A percentile compares a stretch with the other conserved stretches of the same genome.
Conservation (phyloP, 2,888 invertebrate genomes). For the Cynaeus angustus region DNA sequence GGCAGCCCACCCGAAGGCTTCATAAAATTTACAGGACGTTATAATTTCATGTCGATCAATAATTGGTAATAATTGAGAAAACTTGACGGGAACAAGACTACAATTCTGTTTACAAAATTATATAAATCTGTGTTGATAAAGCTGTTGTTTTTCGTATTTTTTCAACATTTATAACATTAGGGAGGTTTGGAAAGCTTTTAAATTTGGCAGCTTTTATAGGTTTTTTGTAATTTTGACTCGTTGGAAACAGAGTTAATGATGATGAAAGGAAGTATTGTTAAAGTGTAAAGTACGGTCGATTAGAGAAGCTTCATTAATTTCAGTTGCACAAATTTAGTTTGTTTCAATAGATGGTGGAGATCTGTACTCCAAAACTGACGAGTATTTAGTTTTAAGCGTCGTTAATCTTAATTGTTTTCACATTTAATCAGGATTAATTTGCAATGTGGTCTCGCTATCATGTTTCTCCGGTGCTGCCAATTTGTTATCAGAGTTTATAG, state of each 20-base stretch:
- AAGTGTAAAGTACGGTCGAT: constrained; percentile 15
- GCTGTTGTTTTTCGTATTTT: too few species aligned
- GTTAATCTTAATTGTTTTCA: constrained; percentile 56
- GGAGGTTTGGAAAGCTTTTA: too few species aligned
- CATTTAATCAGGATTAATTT: constrained; percentile 54
- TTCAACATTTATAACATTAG: too few species aligned
- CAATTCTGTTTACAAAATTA: too few species aligned
- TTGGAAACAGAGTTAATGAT: constrained; percentile 3
- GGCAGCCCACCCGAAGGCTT: constrained; percentile 7
- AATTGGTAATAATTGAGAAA: too few species aligned
- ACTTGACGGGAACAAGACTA: too few species aligned
- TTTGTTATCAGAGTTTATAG: constrained; percentile 52
- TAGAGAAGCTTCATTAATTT: constrained; percentile 21
- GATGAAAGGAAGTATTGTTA: constrained; percentile 19
- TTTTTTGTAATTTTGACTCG: too few species aligned
- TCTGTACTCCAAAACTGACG: constrained; percentile 27
- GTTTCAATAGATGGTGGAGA: constrained; percentile 30
- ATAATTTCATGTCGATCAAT: background rate
- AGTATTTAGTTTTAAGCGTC: constrained; percentile 47
- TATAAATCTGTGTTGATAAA: too few species aligned
- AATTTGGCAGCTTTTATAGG: too few species aligned
- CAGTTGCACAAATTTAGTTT: constrained; percentile 22
- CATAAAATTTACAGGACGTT: background rate
- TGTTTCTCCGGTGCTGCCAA: constrained; percentile 52
- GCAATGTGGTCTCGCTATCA: constrained; percentile 52